Conservation (phyloP, 2,113 vertebrate species). For the Chionomys nivalis region DNA sequence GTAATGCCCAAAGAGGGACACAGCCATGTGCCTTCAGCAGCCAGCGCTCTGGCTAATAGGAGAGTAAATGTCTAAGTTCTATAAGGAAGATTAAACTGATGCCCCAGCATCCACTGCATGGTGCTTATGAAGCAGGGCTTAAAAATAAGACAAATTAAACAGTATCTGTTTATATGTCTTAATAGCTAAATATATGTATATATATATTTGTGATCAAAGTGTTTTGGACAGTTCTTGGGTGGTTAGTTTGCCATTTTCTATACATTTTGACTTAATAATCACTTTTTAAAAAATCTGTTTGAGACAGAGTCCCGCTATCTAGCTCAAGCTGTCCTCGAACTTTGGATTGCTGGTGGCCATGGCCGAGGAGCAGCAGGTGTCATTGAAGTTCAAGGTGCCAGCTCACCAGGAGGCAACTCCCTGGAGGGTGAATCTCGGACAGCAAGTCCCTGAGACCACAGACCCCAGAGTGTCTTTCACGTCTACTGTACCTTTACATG, state of each 20-base stretch:
- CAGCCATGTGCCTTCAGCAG: not conserved
- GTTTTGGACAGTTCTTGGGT: conserved; percentile 5
- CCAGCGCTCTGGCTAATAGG: not conserved
- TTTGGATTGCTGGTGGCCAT: not conserved
- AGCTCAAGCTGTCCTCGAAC: not conserved
- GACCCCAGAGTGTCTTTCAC: too few species aligned
- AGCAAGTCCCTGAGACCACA: too few species aligned
- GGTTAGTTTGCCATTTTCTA: not conserved
- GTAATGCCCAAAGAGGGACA: not conserved
- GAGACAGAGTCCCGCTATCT: not conserved
- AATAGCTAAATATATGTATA: not conserved
- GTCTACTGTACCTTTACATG: too few species aligned
- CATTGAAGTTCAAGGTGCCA: too few species aligned
- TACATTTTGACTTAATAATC: not conserved
- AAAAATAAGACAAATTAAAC: conserved; percentile 21
- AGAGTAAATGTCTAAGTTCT: not conserved
- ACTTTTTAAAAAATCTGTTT: not conserved
- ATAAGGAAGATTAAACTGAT: not conserved
- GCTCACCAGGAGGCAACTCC: too few species aligned
- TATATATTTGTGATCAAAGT: not conserved
- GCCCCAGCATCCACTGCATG: not conserved
- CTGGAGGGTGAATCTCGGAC: too few species aligned
- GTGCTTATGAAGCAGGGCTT: not conserved
- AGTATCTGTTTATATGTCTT: not conserved
- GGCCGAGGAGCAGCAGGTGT: too few species aligned